Percentiles rank a stretch among this genome's conserved stretches.
Conservation (phyloP, 2,888 invertebrate genomes). For the Corbicula japonica region DNA sequence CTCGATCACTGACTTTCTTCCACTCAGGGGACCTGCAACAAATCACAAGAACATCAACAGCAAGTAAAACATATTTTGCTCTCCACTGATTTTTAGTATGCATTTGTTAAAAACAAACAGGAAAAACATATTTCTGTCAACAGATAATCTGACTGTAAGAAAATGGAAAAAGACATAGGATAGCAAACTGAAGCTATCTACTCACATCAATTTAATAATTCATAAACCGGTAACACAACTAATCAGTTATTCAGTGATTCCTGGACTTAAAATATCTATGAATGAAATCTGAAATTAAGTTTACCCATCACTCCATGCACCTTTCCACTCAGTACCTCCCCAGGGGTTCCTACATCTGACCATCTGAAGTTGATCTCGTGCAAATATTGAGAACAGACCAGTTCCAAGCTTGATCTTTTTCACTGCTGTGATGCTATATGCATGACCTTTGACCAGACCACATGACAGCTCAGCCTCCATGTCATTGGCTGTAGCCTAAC, state of each 20-base stretch:
- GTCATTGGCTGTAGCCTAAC: constrained; percentile 82
- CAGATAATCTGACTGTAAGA: too few species aligned
- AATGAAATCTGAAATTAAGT: not conserved
- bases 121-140: too few species aligned
- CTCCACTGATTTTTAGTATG: too few species aligned
- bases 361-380: constrained; percentile 88
- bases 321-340: constrained; percentile 89
- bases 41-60: too few species aligned
- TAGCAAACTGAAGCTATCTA: too few species aligned
- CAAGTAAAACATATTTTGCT: too few species aligned
- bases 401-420: constrained; percentile 86
- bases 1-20: constrained; percentile 75
- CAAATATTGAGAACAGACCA: constrained; percentile 82
- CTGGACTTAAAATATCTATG: not conserved
- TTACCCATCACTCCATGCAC: constrained; percentile 89
- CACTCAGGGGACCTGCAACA: constrained; percentile 78
- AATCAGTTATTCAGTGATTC: too few species aligned
- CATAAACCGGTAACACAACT: too few species aligned
- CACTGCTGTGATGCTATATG: constrained; percentile 89
- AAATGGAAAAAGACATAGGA: too few species aligned
- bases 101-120: too few species aligned
- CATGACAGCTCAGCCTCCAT: constrained; percentile 88
- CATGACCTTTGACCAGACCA: constrained; percentile 89
- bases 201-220: too few species aligned
- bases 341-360: constrained; percentile 89